Base-by-base conservation (phyloP, 2,888 invertebrate species). In the Hesperia comma region DNA sequence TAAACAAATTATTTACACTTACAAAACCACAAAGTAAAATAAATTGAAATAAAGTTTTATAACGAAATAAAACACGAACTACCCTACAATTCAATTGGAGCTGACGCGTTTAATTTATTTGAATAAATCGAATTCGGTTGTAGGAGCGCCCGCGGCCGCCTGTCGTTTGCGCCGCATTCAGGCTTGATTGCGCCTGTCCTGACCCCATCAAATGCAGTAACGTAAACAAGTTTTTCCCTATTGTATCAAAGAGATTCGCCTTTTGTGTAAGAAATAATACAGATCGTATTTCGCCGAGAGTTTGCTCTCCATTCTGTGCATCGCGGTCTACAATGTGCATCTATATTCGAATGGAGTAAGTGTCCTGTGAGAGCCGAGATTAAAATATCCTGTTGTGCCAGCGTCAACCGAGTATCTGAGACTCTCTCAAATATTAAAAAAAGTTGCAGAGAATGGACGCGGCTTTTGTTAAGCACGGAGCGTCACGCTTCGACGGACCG, bases 141-240 rank as follows among this genome's bases (percentile, higher is more conserved):
- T 21, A 32, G 41, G 10, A 15, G 15, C n/a, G 43, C 41, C 41
- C 73, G 74, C 76, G 70, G 0, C n/a, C 64, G 68, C 71, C 40
- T 60, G 10, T 72, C 55, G n/a, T 67, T 74, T 57, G 43, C n/a
- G 41, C 43, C 41, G 56, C 53, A 49, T 63, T 61, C 69, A 69
- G 51, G 73, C 75, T 72, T 78, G 79, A 82, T 82, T 80, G 77
- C 79, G 75, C 74, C 81, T 74, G 79, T 78, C 79, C 75, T 74
- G 73, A 70, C 73, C 69, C 79, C 83, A 83, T 85, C 84, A 85
- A 77, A 78, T 83, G 85, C 87, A 87, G 69, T 81, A 84, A 84
- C 81, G 79, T 83, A 87, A 87, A 86, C 85, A 88, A 86, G 83
- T 82, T 83, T 80, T 79, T 76, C 80, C 71, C 74, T 73, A 83